Conservation (phyloP, 2,113 vertebrate genomes). For the Coracopsis vasa region DNA sequence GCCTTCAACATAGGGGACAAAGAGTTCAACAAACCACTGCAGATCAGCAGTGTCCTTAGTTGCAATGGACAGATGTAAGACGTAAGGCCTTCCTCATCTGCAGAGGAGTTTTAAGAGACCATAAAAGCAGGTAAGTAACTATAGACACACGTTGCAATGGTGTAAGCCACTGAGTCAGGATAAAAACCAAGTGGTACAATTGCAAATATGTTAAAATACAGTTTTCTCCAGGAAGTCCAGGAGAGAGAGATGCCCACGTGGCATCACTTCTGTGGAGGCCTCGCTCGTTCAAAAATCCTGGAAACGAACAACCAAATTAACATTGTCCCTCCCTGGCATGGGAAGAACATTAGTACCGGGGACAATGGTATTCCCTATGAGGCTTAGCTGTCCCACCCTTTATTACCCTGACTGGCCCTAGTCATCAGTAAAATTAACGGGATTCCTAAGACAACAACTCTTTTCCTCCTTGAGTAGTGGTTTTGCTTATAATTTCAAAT, state of each 20-base stretch:
- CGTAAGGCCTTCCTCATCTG: background rate
- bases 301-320: background rate
- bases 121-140: background rate
- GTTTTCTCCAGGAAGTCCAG: background rate
- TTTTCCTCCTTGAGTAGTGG: conserved; percentile 12
- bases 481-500: conserved; percentile 34
- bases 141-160: background rate
- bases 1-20: background rate
- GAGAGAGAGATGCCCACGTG: background rate
- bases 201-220: background rate
- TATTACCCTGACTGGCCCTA: background rate
- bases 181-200: background rate
- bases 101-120: background rate
- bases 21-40: background rate
- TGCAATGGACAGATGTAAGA: background rate
- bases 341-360: background rate
- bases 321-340: background rate
- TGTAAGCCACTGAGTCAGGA: background rate
- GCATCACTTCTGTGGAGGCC: background rate
- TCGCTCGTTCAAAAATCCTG: background rate
- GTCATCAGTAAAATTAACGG: background rate
- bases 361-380: background rate
- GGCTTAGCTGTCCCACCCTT: background rate
- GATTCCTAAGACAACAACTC: conserved; percentile 16
- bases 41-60: background rate